Evolutionary conservation across 2,797 vertebrate genomes (phyloP).

Genomic region (Hemibagrus guttatus): DNA sequence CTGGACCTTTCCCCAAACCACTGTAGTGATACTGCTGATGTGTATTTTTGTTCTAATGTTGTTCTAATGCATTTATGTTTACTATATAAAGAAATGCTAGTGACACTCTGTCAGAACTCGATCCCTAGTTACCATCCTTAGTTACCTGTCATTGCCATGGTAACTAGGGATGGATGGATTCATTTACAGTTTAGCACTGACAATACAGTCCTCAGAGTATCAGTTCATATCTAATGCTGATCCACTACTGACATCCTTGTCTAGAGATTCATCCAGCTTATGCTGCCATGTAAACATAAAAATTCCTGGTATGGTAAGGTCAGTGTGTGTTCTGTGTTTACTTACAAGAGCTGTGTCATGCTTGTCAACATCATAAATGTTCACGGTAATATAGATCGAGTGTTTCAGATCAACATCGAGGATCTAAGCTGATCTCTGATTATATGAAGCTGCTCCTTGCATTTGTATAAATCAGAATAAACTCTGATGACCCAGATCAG

Average conservation of each 20-base stretch:
- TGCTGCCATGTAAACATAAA: neutral
- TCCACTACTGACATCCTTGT: neutral
- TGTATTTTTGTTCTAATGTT: no score
- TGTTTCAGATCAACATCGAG: neutral
- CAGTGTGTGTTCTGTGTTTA: neutral
- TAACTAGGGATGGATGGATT: conserved; percentile 9
- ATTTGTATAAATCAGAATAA: neutral
- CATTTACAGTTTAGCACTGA: neutral
- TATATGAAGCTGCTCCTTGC: neutral
- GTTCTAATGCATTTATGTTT: neutral
- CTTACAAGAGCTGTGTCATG: neutral
- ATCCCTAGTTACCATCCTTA: conserved; percentile 26
- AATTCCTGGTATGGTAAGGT: neutral
- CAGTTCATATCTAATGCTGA: neutral
- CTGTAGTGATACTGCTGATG: neutral
- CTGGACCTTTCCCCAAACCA: neutral
- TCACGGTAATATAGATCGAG: neutral
- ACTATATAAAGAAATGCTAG: neutral
- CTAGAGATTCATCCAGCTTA: neutral
- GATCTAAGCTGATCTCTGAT: neutral
- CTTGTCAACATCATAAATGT: neutral
- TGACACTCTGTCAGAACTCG: conserved; percentile 14
- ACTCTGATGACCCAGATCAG: neutral
- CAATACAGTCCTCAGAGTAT: neutral
- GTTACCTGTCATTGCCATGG: conserved; percentile 30